Conservation (phyloP, 1,140 invertebrate species). For the Propsilocerus akamusi region DNA sequence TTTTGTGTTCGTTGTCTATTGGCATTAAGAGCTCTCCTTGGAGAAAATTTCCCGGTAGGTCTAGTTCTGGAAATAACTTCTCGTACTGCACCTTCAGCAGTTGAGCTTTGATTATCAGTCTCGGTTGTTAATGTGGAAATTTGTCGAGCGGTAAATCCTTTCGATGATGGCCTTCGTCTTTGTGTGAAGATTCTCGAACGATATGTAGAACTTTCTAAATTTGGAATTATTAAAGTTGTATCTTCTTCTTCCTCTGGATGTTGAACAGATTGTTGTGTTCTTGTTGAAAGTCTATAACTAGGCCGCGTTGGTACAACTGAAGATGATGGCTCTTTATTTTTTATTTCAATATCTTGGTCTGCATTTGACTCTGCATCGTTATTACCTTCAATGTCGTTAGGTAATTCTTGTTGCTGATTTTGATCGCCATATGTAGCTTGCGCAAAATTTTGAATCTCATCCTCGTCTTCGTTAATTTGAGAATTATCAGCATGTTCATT, state of each 20-base stretch:
- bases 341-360: slow-evolving; percentile 4
- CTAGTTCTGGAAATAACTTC: too few relatives aligned
- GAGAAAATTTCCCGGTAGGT: too few relatives aligned
- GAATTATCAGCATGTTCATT: slow-evolving; percentile 2
- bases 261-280: neutral
- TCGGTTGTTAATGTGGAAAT: neutral
- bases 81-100: neutral
- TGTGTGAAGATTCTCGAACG: neutral
- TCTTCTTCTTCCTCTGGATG: neutral
- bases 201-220: neutral
- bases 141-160: neutral
- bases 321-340: too few relatives aligned
- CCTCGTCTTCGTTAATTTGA: slow-evolving; percentile 5
- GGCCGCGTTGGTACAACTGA: too few relatives aligned
- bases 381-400: neutral
- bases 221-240: neutral
- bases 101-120: neutral
- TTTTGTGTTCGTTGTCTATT: too few relatives aligned
- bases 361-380: neutral
- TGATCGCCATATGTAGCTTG: neutral
- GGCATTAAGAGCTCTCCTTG: too few relatives aligned
- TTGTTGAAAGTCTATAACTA: too few relatives aligned
- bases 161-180: neutral
- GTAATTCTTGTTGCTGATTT: slow-evolving; percentile 4
- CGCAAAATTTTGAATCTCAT: neutral